Evolutionary conservation across 2,888 invertebrate genomes (phyloP), one percentile per base, ranked within the genome.

Genomic region (Halictus quadricinctus): DNA sequence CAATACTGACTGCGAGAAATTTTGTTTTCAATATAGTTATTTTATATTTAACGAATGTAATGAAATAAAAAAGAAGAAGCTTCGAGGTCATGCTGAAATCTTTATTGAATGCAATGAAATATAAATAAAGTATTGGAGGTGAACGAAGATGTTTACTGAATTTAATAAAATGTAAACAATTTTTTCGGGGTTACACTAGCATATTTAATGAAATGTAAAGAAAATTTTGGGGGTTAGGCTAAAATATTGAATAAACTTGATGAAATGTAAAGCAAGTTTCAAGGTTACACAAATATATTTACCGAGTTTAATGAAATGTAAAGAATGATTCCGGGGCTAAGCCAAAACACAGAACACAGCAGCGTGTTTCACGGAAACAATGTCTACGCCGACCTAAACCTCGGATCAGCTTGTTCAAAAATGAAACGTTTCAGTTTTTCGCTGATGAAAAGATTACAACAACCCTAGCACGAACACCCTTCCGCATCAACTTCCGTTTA

Each of bases 401-500:
- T 18, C 29, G 64, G 29, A 64, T 64, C 64, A 64, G 29, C 81
- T 69, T 69, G 41, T 18, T 41, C 41, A 69, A 41, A 10, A 41
- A 36, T 21, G 12, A 21, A 21, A 69, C 69, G 21, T 69, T 69
- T 21, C 36, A 4, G 5, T 36, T 36, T 69, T 69, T 21, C 21
- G 41, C 69, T 69, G 41, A 21, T 69, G 69, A 70, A 70, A 69
- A 41, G 69, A 21, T 43, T 43, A 43, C 70, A 70, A 70, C 70
- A 70, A 43, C 70, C 41, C 70, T 43, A 64, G 29, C 72, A 75
- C 75, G 10, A 41, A 64, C 70, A 43, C 66, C 13, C 25, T 60
- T 43, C 82, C 21, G 50, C 72, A 13, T 43, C 70, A 70, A 72
- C 72, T 74, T 58, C 74, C 77, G 64, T 29, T 41, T 74, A 25